phyloP scores from a whole-genome alignment of 2,797 vertebrate genomes.

The Lacerta bilineata region DNA sequence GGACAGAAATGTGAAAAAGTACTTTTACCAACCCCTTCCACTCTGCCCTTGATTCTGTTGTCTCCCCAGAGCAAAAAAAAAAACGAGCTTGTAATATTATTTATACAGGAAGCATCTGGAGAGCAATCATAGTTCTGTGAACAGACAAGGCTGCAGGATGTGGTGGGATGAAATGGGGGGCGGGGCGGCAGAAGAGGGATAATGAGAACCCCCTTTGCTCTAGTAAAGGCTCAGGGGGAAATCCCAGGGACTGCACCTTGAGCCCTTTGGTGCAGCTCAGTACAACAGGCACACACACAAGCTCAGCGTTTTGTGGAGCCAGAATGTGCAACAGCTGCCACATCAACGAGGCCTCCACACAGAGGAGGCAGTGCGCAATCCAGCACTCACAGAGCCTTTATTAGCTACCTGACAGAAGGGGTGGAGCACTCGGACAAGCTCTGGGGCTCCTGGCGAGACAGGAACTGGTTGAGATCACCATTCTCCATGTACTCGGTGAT shows the following conservation, averaged over 20 bases:
- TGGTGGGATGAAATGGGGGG: neutral
- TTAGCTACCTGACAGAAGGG: slow-evolving; percentile 86
- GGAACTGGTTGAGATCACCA: slow-evolving; percentile 98
- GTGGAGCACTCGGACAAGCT: slow-evolving; percentile 56
- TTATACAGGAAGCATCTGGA: neutral
- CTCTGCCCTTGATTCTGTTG: neutral
- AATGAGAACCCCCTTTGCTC: neutral
- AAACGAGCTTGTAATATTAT: neutral
- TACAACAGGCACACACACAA: neutral
- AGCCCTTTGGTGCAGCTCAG: neutral
- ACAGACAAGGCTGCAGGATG: neutral
- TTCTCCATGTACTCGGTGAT: slow-evolving; percentile 99
- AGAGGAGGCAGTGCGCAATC: neutral
- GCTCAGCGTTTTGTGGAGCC: neutral
- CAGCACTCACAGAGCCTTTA: neutral
- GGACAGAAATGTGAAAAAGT: neutral
- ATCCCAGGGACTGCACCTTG: neutral
- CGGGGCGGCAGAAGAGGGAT: too few species aligned
- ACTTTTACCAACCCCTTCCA: too few species aligned
- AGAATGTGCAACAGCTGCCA: neutral
- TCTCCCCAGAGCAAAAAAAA: neutral
- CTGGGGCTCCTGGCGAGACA: slow-evolving; percentile 92
- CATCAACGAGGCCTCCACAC: neutral
- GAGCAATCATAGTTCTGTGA: neutral
- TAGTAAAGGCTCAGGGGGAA: neutral